Evolutionary conservation across 2,888 invertebrate genomes (phyloP), one percentile per base, ranked within the genome.

Genomic region (Philaethria dido): DNA sequence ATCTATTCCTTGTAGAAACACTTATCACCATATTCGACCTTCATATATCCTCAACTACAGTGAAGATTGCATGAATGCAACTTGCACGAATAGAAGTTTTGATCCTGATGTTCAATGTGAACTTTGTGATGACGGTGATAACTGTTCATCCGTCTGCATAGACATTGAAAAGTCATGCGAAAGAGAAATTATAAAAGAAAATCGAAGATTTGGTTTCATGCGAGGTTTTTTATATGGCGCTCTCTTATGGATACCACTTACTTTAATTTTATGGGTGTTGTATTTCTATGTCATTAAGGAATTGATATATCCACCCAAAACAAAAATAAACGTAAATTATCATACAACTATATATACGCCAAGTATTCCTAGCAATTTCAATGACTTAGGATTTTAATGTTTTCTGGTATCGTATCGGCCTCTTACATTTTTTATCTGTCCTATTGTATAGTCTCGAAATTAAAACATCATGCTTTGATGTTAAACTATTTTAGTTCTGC

Each of bases 301-400:
- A 50, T 64, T 65, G 6, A 22, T 78, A 25, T 33, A 64, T 29
- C 63, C 71, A 42, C 57, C 62, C 18, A 20, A 22, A 44, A 44
- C 39, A 29, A 50, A 36, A 9, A 22, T 42, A 22, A 8, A 9
- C 9, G 8, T 8, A 4, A 33, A 8, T 8, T 9, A 33, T 33
- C n/a, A n/a, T n/a, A n/a, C n/a, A n/a, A n/a, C n/a, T n/a, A n/a
- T n/a, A 3, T 6, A 8, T 14, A 0, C 5, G 6, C 22, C 48
- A 25, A 14, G 14, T n/a, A 14, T 22, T 6, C 48, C 22, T 14
- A 33, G 11, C 2, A 79, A 77, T 69, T 74, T 84, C 3, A 78
- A 86, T 13, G 89, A 88, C 75, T 81, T 89, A 68, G 88, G 89
- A 22, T 88, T 88, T 77, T 88, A 72, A 82, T 74, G 11, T 65